Conservation (phyloP, 2,797 vertebrate species). For the Leptodactylus fallax region DNA sequence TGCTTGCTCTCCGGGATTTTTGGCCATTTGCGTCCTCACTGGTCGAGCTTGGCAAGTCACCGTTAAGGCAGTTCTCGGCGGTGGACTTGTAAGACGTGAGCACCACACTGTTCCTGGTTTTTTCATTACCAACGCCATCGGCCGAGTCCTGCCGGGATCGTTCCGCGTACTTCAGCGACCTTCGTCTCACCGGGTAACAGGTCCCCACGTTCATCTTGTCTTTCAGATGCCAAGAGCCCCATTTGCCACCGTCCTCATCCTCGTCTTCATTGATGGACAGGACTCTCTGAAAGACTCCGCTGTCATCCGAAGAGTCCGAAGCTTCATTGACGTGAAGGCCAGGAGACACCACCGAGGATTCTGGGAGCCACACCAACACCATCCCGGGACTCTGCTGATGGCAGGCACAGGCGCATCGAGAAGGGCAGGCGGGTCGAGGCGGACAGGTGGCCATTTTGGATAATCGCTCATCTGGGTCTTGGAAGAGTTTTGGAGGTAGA, state of each 20-base stretch:
- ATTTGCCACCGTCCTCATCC: constrained; percentile 21
- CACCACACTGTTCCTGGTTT: neutral
- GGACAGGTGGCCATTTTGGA: neutral
- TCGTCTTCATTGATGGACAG: neutral
- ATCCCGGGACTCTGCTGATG: constrained; percentile 37
- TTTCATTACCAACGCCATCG: neutral
- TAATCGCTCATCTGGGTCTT: constrained; percentile 13
- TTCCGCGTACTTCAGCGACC: constrained; percentile 26
- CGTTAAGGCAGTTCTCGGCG: constrained; percentile 16
- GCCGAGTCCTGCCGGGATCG: neutral
- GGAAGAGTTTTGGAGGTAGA: constrained; percentile 50
- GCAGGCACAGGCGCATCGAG: constrained; percentile 42
- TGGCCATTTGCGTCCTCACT: neutral
- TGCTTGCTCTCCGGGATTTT: neutral
- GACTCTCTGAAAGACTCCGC: neutral
- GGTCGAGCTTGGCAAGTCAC: neutral
- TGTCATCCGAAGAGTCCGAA: constrained; percentile 48
- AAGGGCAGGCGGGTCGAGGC: constrained; percentile 16
- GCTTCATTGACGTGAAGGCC: neutral
- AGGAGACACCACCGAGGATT: constrained; percentile 21
- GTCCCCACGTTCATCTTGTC: constrained; percentile 27
- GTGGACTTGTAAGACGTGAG: constrained; percentile 48
- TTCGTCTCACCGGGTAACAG: constrained; percentile 34
- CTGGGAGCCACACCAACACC: constrained; percentile 55
- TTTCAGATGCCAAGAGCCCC: constrained; percentile 11